phyloP scores from a whole-genome alignment of 2,113 vertebrate species.

The Turdus rufiventris region DNA sequence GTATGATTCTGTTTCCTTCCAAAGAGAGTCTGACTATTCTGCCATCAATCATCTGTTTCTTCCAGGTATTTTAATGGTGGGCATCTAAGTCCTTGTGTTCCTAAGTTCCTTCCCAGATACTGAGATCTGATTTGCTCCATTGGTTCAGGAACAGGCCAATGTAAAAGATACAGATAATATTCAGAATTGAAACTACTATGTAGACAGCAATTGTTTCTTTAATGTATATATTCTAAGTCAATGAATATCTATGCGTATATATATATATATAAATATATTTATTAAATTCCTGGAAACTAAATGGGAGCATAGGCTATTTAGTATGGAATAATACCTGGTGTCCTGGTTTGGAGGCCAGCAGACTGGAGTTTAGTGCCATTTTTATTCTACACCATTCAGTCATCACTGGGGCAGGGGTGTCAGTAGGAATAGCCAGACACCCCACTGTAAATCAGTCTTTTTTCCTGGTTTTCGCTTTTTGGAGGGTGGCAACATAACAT shows the following conservation, averaged over 20 bases:
- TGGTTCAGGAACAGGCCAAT: not conserved
- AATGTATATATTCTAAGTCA: not conserved
- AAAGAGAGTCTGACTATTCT: not conserved
- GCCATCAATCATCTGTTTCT: not conserved
- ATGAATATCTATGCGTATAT: not conserved
- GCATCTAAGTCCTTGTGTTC: not conserved
- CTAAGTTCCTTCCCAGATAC: not conserved
- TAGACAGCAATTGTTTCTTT: not conserved
- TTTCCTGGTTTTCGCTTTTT: not conserved
- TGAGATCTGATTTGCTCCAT: not conserved
- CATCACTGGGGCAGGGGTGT: not conserved
- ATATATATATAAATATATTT: not conserved
- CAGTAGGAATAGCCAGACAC: fast-evolving
- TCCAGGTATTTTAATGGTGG: not conserved
- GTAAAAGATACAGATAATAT: not conserved
- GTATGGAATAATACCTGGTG: not conserved
- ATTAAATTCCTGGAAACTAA: not conserved
- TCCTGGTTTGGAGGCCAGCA: fast-evolving
- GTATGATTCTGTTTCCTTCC: not conserved
- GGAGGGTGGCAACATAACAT: not conserved
- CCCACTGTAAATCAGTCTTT: not conserved
- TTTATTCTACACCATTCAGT: not conserved
- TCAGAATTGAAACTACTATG: not conserved
- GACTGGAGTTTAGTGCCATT: not conserved
- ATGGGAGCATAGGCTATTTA: not conserved